Evolutionary conservation across 2,888 invertebrate genomes (phyloP).

Genomic region (Alentia gelatinosa): DNA sequence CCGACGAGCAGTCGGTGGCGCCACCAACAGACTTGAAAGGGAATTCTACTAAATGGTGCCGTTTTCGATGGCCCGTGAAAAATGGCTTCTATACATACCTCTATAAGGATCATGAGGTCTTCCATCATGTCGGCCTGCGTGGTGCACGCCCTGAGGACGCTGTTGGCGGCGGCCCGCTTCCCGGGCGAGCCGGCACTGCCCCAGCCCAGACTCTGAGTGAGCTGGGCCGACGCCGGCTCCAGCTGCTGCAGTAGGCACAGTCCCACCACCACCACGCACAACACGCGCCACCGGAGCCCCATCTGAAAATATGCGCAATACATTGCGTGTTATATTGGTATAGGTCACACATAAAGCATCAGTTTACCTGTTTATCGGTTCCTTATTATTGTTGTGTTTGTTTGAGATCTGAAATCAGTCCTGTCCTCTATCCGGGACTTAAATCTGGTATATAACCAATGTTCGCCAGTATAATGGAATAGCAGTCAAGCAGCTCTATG

Average conservation of each 20-base stretch:
- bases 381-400: too few relatives aligned
- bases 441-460: too few relatives aligned
- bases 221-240: slow-evolving; percentile 47
- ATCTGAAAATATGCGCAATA: background rate
- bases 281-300: background rate
- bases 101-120: slow-evolving; percentile 28
- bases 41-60: too few relatives aligned
- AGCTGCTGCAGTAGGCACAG: slow-evolving; percentile 29
- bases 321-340: background rate
- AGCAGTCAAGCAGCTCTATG: too few relatives aligned
- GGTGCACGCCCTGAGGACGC: slow-evolving; percentile 16
- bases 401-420: too few relatives aligned
- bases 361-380: too few relatives aligned
- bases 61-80: too few relatives aligned
- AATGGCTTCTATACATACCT: background rate
- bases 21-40: too few relatives aligned
- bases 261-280: slow-evolving; percentile 16
- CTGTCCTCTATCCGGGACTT: too few relatives aligned
- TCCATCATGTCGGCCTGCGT: slow-evolving; percentile 40
- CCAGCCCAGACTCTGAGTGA: slow-evolving; percentile 62
- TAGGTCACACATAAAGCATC: background rate
- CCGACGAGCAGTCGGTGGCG: too few relatives aligned
- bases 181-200: slow-evolving; percentile 61
- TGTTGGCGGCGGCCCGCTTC: slow-evolving; percentile 53
- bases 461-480: too few relatives aligned